Conservation (phyloP, 2,888 invertebrate species). For the Epirrita christyi region DNA sequence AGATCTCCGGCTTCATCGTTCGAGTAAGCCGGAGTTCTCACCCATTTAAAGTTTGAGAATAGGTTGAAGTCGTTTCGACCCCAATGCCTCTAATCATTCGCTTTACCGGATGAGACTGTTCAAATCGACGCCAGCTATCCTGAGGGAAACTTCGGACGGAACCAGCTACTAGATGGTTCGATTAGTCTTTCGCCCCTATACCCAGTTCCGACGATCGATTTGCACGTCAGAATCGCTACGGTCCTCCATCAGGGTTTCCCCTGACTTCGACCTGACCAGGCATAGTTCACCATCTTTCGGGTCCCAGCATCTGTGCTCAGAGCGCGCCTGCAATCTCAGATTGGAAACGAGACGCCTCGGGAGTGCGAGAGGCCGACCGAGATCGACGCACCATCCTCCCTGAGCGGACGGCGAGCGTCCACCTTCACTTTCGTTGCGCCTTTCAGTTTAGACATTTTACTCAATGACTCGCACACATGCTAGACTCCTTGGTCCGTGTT, state of each 20-base stretch:
- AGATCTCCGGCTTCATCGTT: slow-evolving; percentile 80
- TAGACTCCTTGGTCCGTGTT: slow-evolving; percentile 45
- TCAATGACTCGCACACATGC: slow-evolving; percentile 87
- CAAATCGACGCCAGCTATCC: slow-evolving; percentile 86
- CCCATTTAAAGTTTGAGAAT: slow-evolving; percentile 66
- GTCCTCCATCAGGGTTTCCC: slow-evolving; percentile 89
- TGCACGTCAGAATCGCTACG: slow-evolving; percentile 91
- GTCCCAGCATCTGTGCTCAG: slow-evolving; percentile 88
- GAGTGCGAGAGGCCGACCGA: slow-evolving; percentile 77
- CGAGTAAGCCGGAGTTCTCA: slow-evolving; percentile 87
- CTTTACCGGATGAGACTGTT: slow-evolving; percentile 88
- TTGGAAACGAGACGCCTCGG: slow-evolving; percentile 83
- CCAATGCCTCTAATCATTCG: slow-evolving; percentile 90
- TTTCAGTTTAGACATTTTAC: slow-evolving; percentile 83
- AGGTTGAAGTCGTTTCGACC: slow-evolving; percentile 89
- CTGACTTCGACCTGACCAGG: slow-evolving; percentile 89
- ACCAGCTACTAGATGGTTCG: slow-evolving; percentile 91
- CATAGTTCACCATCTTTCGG: slow-evolving; percentile 77
- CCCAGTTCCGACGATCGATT: slow-evolving; percentile 91
- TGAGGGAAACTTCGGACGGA: slow-evolving; percentile 91
- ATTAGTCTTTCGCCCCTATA: slow-evolving; percentile 90
- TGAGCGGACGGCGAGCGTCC: slow-evolving; percentile 59
- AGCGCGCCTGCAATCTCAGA: slow-evolving; percentile 78
- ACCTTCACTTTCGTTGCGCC: slow-evolving; percentile 88
- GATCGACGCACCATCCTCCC: slow-evolving; percentile 73